phyloP scores from a whole-genome alignment of 2,888 invertebrate genomes.

The Cosmia pyralina region DNA sequence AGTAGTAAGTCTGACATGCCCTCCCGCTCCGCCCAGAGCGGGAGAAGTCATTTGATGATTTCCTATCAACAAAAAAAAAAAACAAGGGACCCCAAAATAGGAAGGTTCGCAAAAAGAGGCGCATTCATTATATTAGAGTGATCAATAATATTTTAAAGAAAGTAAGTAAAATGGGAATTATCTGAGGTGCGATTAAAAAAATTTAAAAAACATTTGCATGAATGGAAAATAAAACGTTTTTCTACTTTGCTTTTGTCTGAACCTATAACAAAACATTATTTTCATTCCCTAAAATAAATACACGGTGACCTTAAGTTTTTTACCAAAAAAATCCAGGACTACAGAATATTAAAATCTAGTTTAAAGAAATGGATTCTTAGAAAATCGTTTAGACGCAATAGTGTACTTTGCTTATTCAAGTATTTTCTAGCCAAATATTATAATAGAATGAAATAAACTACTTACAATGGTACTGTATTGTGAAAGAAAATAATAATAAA shows the following conservation, averaged over 20 bases:
- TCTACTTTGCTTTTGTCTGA: constrained; percentile 1
- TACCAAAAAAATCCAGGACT: neutral
- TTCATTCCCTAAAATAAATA: neutral
- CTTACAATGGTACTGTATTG: neutral
- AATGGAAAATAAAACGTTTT: neutral
- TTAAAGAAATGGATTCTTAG: neutral
- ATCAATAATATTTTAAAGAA: too few relatives aligned
- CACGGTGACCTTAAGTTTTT: neutral
- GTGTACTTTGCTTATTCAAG: constrained; percentile 6
- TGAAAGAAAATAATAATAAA: neutral
- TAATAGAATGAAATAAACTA: neutral
- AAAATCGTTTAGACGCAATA: neutral
- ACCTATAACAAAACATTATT: neutral
- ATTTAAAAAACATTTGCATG: too few relatives aligned
- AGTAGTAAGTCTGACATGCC: too few relatives aligned
- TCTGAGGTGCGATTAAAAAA: too few relatives aligned
- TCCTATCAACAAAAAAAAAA: too few relatives aligned
- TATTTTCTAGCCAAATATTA: neutral
- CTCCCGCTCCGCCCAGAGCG: too few relatives aligned
- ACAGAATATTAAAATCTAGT: neutral
- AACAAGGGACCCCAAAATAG: too few relatives aligned
- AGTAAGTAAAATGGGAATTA: too few relatives aligned
- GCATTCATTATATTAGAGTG: too few relatives aligned
- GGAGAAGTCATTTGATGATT: too few relatives aligned
- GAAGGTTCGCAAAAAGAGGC: too few relatives aligned